These are phyloP conservation scores for Eurypyga helias DNA, from an alignment of 2,113 vertebrate genomes.

Conservation along the genomic window DNA sequence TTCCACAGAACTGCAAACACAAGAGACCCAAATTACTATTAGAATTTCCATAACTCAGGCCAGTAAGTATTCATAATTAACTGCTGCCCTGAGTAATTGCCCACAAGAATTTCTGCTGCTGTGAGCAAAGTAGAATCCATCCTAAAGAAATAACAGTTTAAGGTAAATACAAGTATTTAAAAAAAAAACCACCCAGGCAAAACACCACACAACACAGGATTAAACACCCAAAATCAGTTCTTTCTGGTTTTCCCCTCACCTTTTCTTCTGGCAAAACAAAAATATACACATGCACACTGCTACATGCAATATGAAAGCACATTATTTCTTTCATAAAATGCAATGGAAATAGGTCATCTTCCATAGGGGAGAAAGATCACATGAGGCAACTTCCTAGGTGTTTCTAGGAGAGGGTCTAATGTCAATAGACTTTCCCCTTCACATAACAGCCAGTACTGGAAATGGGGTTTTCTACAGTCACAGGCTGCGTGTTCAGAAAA, in stretches of 20 bases:
- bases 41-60: background rate
- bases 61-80: background rate
- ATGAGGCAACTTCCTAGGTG: background rate
- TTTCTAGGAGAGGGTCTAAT: background rate
- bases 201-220: background rate
- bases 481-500: background rate
- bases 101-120: background rate
- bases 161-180: background rate
- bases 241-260: background rate
- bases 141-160: background rate
- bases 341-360: background rate
- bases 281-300: rapidly evolving
- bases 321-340: background rate
- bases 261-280: background rate
- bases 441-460: background rate
- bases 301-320: background rate
- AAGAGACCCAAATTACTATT: background rate
- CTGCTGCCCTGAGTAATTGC: background rate
- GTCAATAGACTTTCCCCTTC: background rate
- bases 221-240: background rate
- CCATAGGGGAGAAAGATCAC: background rate
- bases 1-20: background rate
- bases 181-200: background rate
- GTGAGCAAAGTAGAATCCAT: background rate
- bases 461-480: background rate